A percentile compares a stretch with the other conserved stretches of the same genome.
These are phyloP conservation scores for Drosophila suboccidentalis DNA, from an alignment of 2,888 invertebrate species.

Conservation along the genomic window DNA sequence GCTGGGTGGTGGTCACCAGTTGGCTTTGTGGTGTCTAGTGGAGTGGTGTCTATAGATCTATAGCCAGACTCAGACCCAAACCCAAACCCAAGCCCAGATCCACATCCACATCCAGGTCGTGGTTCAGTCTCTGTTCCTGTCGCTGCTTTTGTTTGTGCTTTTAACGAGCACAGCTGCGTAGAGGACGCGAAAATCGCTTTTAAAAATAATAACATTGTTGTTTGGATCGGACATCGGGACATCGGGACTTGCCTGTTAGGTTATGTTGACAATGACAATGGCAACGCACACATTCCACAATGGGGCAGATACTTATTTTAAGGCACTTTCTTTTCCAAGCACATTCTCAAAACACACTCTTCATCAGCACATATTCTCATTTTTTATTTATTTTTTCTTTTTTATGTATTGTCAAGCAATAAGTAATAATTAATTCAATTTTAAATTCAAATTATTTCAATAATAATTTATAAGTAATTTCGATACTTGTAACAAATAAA, in stretches of 20 bases:
- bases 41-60: conserved; percentile 7
- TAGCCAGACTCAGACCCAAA: background rate
- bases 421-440: too few relatives aligned
- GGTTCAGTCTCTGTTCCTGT: conserved; percentile 11
- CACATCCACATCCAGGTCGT: conserved; percentile 11
- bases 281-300: background rate
- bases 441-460: too few relatives aligned
- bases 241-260: background rate
- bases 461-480: too few relatives aligned
- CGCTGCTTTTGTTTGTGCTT: conserved; percentile 58
- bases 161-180: conserved; percentile 75
- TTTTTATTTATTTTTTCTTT: too few relatives aligned
- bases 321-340: background rate
- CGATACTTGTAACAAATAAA: too few relatives aligned
- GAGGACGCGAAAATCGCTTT: conserved; percentile 69
- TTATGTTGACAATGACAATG: conserved; percentile 15
- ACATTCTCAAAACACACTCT: background rate
- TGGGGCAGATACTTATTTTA: background rate
- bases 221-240: conserved; percentile 6
- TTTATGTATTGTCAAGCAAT: too few relatives aligned
- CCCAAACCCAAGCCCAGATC: background rate
- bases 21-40: conserved; percentile 1
- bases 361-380: too few relatives aligned
- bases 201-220: conserved; percentile 73
- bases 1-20: background rate